These are phyloP conservation scores for Magallana angulata DNA, from an alignment of 1,140 invertebrate species.

Conservation along the genomic window DNA sequence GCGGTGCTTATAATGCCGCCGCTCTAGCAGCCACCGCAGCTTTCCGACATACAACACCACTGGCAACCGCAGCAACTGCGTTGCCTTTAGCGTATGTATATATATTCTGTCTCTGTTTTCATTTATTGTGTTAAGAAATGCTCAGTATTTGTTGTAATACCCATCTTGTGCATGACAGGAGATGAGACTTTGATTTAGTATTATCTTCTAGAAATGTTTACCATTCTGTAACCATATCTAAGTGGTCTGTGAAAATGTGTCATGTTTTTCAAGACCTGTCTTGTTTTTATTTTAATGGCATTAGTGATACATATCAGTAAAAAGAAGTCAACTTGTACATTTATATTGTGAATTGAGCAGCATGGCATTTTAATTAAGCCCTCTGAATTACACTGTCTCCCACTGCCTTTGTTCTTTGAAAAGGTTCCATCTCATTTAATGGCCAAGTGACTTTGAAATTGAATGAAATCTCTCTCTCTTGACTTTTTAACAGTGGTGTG, in stretches of 20 bases:
- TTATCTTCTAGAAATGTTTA: conserved; percentile 29
- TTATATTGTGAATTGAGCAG: conserved; percentile 33
- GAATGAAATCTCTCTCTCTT: conserved; percentile 24
- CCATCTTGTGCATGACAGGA: conserved; percentile 28
- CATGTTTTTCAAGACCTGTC: conserved; percentile 31
- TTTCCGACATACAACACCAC: conserved; percentile 86
- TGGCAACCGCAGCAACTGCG: conserved; percentile 85
- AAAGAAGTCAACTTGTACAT: conserved; percentile 14
- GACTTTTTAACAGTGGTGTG: conserved; percentile 84
- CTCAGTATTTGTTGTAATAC: conserved; percentile 34
- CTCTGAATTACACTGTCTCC: not conserved
- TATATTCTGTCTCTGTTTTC: conserved; percentile 46
- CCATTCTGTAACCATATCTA: conserved; percentile 30
- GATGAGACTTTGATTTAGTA: conserved; percentile 24
- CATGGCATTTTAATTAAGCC: conserved; percentile 20
- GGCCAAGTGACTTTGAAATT: not conserved
- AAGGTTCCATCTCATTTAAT: not conserved
- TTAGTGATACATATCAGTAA: conserved; percentile 29
- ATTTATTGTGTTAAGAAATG: conserved; percentile 17
- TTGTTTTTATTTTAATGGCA: conserved; percentile 37
- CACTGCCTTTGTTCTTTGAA: conserved; percentile 9
- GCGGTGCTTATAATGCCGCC: conserved; percentile 81
- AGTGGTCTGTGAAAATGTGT: conserved; percentile 21
- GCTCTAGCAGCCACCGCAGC: conserved; percentile 82
- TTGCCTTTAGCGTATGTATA: conserved; percentile 91